A percentile compares a stretch with the other conserved stretches of the same genome.
Conservation (phyloP, 2,888 invertebrate genomes). For the Pteria penguin region DNA sequence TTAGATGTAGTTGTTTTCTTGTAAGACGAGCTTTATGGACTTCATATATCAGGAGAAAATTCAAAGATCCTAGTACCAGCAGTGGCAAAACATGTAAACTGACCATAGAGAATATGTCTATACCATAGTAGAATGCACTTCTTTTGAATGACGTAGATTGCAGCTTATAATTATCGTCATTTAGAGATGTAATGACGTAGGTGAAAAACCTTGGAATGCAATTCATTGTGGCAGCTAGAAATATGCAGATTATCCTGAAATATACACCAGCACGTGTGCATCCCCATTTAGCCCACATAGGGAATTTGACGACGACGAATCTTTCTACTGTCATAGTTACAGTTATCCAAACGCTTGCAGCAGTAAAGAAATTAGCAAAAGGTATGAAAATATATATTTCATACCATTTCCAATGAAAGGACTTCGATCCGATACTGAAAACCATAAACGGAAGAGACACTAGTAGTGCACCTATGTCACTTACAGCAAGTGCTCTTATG, state of each 20-base stretch:
- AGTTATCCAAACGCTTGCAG: slow-evolving; percentile 70
- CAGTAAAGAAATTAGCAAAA: slow-evolving; percentile 70
- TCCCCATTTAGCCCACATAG: slow-evolving; percentile 63
- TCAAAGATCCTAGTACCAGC: slow-evolving; percentile 58
- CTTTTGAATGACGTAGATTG: slow-evolving; percentile 51
- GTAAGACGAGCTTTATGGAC: slow-evolving; percentile 59
- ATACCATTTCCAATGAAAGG: slow-evolving; percentile 60
- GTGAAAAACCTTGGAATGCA: slow-evolving; percentile 68
- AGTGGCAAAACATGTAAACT: slow-evolving; percentile 67
- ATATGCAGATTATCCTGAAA: slow-evolving; percentile 53
- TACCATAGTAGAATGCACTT: slow-evolving; percentile 43
- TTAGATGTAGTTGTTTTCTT: slow-evolving; percentile 48
- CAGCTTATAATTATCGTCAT: not conserved
- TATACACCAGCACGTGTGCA: slow-evolving; percentile 61
- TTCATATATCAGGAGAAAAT: slow-evolving; percentile 60
- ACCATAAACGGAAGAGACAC: slow-evolving; percentile 60
- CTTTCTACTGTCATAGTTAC: slow-evolving; percentile 73
- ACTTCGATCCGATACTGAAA: slow-evolving; percentile 32
- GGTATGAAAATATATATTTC: slow-evolving; percentile 66
- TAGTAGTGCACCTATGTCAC: slow-evolving; percentile 65
- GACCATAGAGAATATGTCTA: slow-evolving; percentile 64
- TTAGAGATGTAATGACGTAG: slow-evolving; percentile 36
- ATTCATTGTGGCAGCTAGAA: slow-evolving; percentile 59
- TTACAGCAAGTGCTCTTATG: slow-evolving; percentile 68
- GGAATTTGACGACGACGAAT: slow-evolving; percentile 68